Evolutionary conservation across 1,140 invertebrate species (phyloP), one percentile per base, ranked within the genome.

Genomic region (Episyrphus balteatus): DNA sequence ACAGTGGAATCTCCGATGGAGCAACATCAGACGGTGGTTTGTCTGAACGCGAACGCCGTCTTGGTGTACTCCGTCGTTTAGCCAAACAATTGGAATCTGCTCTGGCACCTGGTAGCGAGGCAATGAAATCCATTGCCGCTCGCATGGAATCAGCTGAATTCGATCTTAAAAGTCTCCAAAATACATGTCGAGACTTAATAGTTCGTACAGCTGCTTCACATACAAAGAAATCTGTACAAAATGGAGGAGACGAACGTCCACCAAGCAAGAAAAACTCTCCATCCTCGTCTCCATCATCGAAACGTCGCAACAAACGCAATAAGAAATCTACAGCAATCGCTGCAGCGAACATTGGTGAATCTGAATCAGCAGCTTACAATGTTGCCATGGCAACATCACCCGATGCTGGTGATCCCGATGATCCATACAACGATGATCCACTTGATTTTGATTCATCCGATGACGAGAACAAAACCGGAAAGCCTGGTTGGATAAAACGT

Each of bases 111-210:
- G 76, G 78, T 17, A 80, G 79, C 51, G 73, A 76, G 31, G 79
- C 78, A 1, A 73, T 83, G 55, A 69, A 70, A 45, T 70, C 75
- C 10, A 79, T 82, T 59, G 70, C 70, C 49, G 75, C 82, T 73
- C 80, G 81, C 50, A 81, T 87, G 70, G 81, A 82, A 51, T 77
- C 82, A 51, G 83, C 84, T n/a, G 85, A 88, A 62, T 78, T 77
- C 42, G 85, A 91, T 67, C 73, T 92, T 19, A 77, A 81, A 51
- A 75, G 75, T 17, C 67, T 90, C 15, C 86, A 88, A 65, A 78
- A 81, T 48, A 82, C 83, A n/a, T 91, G 87, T 55, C 73, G 84
- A 2, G 80, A 82, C 30, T 68, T 86, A 12, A 80, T 85, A 55
- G 76, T 82, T n/a, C 72, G 76, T 51, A 82, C 82, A 14, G 77